A percentile compares a stretch with the other conserved stretches of the same genome.
These are phyloP conservation scores for Dendrocopos noguchii DNA, from an alignment of 2,113 vertebrate genomes.

Conservation along the genomic window DNA sequence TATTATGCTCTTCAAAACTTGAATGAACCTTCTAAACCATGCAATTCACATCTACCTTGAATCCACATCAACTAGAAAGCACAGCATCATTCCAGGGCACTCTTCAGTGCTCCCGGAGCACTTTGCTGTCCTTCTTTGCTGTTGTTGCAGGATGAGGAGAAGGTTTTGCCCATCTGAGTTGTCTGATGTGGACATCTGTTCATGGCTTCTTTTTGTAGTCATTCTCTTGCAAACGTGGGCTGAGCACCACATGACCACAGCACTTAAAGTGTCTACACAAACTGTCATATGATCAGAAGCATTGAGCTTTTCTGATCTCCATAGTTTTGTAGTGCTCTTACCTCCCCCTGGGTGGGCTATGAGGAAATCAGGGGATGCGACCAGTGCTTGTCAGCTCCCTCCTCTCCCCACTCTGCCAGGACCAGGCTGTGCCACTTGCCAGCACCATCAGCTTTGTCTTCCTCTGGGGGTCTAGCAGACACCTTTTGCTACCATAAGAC, in stretches of 20 bases:
- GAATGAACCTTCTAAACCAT: background rate
- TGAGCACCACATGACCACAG: fast-evolving
- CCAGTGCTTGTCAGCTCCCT: background rate
- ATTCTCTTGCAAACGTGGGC: background rate
- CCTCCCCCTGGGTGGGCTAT: background rate
- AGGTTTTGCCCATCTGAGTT: background rate
- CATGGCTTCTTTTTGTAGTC: background rate
- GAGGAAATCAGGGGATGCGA: background rate
- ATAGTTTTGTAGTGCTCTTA: background rate
- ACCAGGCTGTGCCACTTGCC: background rate
- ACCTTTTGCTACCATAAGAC: background rate
- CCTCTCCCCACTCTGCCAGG: background rate
- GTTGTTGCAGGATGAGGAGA: background rate
- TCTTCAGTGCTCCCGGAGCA: background rate
- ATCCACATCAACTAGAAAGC: background rate
- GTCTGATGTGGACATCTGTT: background rate
- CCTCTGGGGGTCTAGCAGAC: fast-evolving
- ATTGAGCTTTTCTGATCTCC: background rate
- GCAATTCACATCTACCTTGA: background rate
- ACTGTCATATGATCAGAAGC: background rate
- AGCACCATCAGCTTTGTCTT: background rate
- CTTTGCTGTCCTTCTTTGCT: background rate
- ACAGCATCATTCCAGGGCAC: background rate
- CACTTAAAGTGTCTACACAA: background rate
- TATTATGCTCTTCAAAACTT: background rate